phyloP scores from a whole-genome alignment of 2,888 invertebrate species.

The Therioaphis trifolii region DNA sequence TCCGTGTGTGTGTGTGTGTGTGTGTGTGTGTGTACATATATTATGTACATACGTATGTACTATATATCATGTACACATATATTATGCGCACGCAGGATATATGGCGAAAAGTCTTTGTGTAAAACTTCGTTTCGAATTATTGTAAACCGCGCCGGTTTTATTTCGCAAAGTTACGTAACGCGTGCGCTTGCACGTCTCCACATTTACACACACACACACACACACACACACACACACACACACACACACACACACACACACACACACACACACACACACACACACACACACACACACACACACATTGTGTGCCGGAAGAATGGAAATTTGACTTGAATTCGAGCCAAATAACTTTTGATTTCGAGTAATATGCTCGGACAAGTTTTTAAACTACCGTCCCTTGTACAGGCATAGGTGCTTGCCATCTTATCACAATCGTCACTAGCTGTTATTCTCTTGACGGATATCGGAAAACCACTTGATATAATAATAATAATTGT shows the following conservation, averaged over 20 bases:
- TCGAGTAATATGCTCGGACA: neutral
- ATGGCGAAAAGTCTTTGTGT: neutral
- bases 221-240: no score
- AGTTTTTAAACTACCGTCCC: neutral
- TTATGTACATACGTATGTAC: no score
- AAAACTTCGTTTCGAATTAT: neutral
- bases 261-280: neutral
- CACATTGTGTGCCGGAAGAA: conserved; percentile 26
- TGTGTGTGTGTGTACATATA: no score
- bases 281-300: neutral
- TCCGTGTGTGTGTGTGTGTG: no score
- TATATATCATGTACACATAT: no score
- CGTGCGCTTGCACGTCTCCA: neutral
- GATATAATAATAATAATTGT: no score
- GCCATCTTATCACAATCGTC: neutral
- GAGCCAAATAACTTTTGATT: neutral
- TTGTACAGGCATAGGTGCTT: neutral
- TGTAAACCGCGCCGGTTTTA: neutral
- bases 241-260: neutral
- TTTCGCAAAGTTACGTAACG: conserved; percentile 13
- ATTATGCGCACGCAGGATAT: no score
- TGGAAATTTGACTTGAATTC: conserved; percentile 9
- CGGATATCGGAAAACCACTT: no score
- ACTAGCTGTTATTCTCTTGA: neutral
- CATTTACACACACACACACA: no score